Conservation (phyloP, 2,888 invertebrate genomes). For the Pollenia angustigena region DNA sequence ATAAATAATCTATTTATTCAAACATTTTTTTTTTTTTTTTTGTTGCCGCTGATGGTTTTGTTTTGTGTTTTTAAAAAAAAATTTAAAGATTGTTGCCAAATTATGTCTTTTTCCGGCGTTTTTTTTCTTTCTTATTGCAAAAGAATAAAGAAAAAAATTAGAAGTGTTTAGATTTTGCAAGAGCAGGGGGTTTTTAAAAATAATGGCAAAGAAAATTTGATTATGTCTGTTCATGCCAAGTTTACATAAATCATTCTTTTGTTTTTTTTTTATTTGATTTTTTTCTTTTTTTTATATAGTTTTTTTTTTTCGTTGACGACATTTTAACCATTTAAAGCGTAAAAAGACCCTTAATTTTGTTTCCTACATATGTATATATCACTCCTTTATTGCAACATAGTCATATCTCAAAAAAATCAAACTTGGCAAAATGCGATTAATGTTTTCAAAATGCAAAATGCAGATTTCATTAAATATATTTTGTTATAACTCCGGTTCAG, state of each 20-base stretch:
- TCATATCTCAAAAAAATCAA: no score
- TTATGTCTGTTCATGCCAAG: conserved; percentile 63
- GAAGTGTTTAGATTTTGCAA: not conserved
- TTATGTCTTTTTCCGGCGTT: conserved; percentile 31
- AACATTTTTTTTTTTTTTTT: conserved; percentile 22
- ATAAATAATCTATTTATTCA: conserved; percentile 20
- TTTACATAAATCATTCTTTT: conserved; percentile 61
- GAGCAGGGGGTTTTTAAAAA: conserved; percentile 7
- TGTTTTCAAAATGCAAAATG: no score
- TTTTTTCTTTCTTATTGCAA: not conserved
- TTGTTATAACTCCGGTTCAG: no score
- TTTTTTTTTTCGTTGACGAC: conserved; percentile 17
- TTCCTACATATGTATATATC: no score
- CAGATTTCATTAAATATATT: no score
- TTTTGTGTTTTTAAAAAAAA: not conserved
- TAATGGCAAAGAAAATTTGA: conserved; percentile 54
- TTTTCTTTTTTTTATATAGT: not conserved
- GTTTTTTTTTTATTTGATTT: conserved; percentile 33
- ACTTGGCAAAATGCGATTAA: no score
- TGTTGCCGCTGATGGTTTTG: not conserved
- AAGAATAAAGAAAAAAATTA: not conserved
- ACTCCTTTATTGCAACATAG: no score
- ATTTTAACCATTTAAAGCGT: conserved; percentile 53
- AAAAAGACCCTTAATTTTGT: not conserved
- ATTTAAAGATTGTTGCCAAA: conserved; percentile 52